These are phyloP conservation scores for Dicyrtoma fusca DNA, from an alignment of 2,888 invertebrate species.

Conservation along the genomic window DNA sequence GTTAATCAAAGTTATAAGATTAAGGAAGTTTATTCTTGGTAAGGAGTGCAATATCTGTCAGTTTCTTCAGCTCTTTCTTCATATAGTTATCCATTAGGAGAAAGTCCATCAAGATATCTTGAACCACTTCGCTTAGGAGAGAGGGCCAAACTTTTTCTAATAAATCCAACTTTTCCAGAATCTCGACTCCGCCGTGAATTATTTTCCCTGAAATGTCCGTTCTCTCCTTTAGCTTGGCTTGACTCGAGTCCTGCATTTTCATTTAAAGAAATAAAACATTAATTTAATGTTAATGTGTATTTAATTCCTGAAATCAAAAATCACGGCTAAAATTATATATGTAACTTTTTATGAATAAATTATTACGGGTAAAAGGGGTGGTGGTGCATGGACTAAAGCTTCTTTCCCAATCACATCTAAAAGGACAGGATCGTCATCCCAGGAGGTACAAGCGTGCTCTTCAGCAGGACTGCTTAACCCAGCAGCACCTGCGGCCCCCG, in stretches of 20 bases:
- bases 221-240: background rate
- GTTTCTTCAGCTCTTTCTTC: constrained; percentile 63
- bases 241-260: background rate
- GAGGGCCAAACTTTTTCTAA: constrained; percentile 78
- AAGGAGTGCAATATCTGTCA: too few relatives aligned
- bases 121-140: constrained; percentile 75
- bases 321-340: background rate
- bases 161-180: constrained; percentile 74
- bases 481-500: background rate
- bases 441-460: constrained; percentile 46
- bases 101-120: constrained; percentile 77
- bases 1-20: too few relatives aligned
- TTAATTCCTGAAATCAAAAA: background rate
- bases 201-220: constrained; percentile 30
- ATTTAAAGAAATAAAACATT: background rate
- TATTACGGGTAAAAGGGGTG: background rate
- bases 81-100: constrained; percentile 80
- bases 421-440: constrained; percentile 56
- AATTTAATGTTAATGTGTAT: background rate
- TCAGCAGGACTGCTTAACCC: constrained; percentile 23
- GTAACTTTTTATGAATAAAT: too few relatives aligned
- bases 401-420: constrained; percentile 56
- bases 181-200: constrained; percentile 73
- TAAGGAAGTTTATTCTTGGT: too few relatives aligned
- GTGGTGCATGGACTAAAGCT: constrained; percentile 48